Percentiles rank a stretch among this genome's conserved stretches.
phyloP scores from a whole-genome alignment of 1,140 invertebrate species.

The Mactra quadrangularis region DNA sequence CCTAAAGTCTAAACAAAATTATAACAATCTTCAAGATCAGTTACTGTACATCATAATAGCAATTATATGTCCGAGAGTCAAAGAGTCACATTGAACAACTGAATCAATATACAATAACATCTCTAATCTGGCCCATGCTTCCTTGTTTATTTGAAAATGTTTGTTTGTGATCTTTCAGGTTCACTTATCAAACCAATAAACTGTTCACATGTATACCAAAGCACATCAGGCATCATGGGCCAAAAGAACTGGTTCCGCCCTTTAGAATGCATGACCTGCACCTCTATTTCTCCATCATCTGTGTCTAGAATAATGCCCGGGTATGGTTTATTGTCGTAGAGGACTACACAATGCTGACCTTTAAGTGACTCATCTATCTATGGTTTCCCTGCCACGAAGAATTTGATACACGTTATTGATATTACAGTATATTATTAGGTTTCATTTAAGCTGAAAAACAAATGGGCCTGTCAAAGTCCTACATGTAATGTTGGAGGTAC shows the following conservation, averaged over 20 bases:
- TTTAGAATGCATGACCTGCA: slow-evolving; percentile 34
- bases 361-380: neutral
- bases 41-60: too few relatives aligned
- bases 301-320: slow-evolving; percentile 36
- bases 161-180: slow-evolving; percentile 1
- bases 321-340: slow-evolving; percentile 30
- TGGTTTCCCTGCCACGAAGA: neutral
- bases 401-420: neutral
- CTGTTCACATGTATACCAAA: slow-evolving; percentile 34
- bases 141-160: slow-evolving; percentile 26
- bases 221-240: slow-evolving; percentile 25
- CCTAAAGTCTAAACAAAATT: too few relatives aligned
- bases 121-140: slow-evolving; percentile 3
- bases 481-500: neutral
- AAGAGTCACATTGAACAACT: too few relatives aligned
- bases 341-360: neutral
- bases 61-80: too few relatives aligned
- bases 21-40: too few relatives aligned
- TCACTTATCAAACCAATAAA: neutral
- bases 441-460: neutral
- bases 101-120: too few relatives aligned
- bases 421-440: neutral
- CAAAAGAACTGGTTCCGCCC: slow-evolving; percentile 46
- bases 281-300: slow-evolving; percentile 34
- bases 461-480: neutral